A percentile compares a stretch with the other conserved stretches of the same genome.
Conservation (phyloP, 92 coral and sea anemone species). For the Actinostola sp. region DNA sequence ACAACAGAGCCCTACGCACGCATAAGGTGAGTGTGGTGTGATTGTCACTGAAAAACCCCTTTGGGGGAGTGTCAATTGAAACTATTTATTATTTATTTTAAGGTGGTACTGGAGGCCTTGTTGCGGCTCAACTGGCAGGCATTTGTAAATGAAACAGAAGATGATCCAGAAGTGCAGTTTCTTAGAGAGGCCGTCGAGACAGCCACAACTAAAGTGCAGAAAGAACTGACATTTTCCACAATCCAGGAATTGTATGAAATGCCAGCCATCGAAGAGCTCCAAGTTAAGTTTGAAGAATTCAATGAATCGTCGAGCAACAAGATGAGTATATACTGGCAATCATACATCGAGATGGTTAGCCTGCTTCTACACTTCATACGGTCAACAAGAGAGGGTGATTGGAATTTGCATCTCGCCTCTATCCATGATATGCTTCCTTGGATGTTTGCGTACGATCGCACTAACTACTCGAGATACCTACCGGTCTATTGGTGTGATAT, state of each 20-base stretch:
- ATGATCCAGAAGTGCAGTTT: too few species aligned
- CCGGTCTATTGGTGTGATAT: too few species aligned
- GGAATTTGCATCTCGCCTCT: slow-evolving; percentile 19
- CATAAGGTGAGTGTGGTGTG: slow-evolving; percentile 67
- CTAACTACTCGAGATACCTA: too few species aligned
- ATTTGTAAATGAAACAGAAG: too few species aligned
- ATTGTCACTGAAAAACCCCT: too few species aligned
- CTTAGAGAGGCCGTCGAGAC: slow-evolving; percentile 18
- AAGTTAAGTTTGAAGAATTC: too few species aligned
- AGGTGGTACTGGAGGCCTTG: too few species aligned
- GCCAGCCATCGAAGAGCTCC: slow-evolving; percentile 4
- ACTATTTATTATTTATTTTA: too few species aligned
- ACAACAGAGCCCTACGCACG: slow-evolving; percentile 58
- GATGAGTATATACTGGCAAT: slow-evolving; percentile 35
- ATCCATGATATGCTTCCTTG: not conserved
- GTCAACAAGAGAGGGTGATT: too few species aligned
- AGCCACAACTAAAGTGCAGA: slow-evolving; percentile 29
- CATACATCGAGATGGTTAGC: slow-evolving; percentile 39
- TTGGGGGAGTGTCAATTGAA: too few species aligned
- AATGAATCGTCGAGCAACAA: slow-evolving; percentile 16
- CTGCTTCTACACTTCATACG: slow-evolving; percentile 17
- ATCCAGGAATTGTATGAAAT: slow-evolving; percentile 23
- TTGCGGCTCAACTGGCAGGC: too few species aligned
- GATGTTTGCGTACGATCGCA: too few species aligned
- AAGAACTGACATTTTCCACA: slow-evolving; percentile 1